A percentile compares a stretch with the other conserved stretches of the same genome.
Conservation (phyloP, 2,113 vertebrate genomes). For the Tauraco erythrolophus region DNA sequence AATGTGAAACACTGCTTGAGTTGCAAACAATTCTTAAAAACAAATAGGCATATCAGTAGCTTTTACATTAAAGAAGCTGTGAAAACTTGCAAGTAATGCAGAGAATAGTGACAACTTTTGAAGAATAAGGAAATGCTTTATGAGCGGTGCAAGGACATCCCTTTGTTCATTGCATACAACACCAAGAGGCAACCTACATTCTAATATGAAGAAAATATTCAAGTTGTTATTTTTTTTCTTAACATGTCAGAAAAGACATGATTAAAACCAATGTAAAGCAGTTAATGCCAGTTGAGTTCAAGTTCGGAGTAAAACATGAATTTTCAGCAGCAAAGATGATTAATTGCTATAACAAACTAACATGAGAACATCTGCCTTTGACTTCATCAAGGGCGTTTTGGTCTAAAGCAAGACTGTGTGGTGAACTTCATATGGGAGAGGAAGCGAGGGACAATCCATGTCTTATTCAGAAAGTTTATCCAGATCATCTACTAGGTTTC, state of each 20-base stretch:
- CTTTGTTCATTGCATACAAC: background rate
- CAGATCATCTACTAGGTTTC: background rate
- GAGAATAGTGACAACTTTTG: background rate
- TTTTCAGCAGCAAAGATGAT: background rate
- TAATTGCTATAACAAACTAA: background rate
- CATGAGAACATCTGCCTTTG: background rate
- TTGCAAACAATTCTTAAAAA: background rate
- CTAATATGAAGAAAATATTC: background rate
- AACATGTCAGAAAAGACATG: background rate
- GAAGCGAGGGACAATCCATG: fast-evolving
- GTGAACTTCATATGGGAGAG: background rate
- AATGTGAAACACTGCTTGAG: background rate
- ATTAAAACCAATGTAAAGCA: background rate
- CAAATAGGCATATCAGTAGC: background rate
- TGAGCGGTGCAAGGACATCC: background rate
- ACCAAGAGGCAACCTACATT: background rate
- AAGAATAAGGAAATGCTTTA: background rate
- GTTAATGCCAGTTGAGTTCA: background rate
- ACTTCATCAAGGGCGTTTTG: background rate
- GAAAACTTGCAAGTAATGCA: background rate
- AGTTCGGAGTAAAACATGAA: background rate
- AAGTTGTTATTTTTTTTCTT: background rate
- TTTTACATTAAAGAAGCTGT: background rate
- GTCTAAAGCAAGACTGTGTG: background rate
- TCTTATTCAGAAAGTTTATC: background rate